phyloP scores from a whole-genome alignment of 2,888 invertebrate genomes.

The Archips xylosteana region DNA sequence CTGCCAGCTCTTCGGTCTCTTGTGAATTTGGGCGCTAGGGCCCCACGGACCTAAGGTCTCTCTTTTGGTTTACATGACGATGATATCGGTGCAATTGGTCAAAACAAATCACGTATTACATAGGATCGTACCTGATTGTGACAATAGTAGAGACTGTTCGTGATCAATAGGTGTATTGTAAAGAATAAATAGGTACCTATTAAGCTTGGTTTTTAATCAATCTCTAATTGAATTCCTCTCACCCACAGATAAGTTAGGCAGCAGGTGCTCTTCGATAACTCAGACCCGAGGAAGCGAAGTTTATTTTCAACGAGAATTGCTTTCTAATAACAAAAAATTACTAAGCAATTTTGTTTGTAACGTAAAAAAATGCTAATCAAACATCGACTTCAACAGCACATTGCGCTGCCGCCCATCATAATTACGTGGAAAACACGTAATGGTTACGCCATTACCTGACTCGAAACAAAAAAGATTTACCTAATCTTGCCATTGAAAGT shows the following conservation, averaged over 20 bases:
- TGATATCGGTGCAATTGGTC: no score
- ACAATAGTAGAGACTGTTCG: no score
- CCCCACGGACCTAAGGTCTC: no score
- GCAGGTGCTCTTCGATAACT: not conserved
- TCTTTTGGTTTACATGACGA: no score
- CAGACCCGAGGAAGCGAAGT: not conserved
- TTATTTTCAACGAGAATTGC: not conserved
- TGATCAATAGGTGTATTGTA: no score
- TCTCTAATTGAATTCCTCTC: not conserved
- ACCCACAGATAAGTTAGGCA: conserved; percentile 3
- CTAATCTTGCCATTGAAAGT: conserved; percentile 18
- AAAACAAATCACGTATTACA: no score
- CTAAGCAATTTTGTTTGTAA: conserved; percentile 3
- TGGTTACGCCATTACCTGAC: conserved; percentile 33
- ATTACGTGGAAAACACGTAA: conserved; percentile 38
- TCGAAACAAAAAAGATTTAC: conserved; percentile 29
- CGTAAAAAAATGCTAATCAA: conserved; percentile 13
- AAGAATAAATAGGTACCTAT: no score
- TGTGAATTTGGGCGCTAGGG: no score
- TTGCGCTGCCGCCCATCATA: conserved; percentile 25
- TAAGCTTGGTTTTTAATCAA: not conserved
- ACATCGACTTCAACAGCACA: conserved; percentile 20
- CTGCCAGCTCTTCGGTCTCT: no score
- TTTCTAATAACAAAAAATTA: conserved; percentile 3
- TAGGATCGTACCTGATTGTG: no score